Base-by-base conservation (phyloP, 53 echinoderm and acorn worm species). In the Stichopus horrens region DNA sequence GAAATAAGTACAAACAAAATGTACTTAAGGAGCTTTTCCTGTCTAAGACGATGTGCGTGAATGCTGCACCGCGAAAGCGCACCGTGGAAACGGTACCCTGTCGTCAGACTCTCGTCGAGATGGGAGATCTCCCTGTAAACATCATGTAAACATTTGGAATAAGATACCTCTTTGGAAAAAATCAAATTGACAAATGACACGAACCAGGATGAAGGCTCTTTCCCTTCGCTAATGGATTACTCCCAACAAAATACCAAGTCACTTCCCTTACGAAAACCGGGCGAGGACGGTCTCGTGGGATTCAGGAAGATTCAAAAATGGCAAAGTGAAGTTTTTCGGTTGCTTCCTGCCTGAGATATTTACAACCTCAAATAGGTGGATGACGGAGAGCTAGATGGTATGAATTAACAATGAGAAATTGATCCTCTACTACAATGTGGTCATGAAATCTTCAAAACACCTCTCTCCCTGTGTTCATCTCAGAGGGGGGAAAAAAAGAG, bases 141-240 rank as follows among this genome's bases (percentile, higher is more conserved):
- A 63, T 63, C 63, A 63, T 10, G 71, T 71, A 71, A 71, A 71
- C 71, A 71, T 18, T 18, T 20, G 18, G 71, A 16, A 71, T 71
- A 18, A 16, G 71, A 71, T 16, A 71, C 71, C 71, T 71, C 71
- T 18, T 18, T 71, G n/a, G 71, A 71, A 71, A 37, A 20, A 71
- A 71, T 71, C 71, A 18, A 71, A 71, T 71, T 71, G 71, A 71
- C 71, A 71, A 71, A 71, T 71, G 71, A 71, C 71, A 71, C 14
- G 71, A 71, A 71, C 71, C 71, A 71, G 71, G 6, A 16, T 71
- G 71, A 71, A 71, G 71, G 19, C 71, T 71, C 37, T 71, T 71
- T 18, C 71, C 19, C 63, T 18, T 18, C 18, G n/a, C 71, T 71
- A 71, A 71, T 71, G 71, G 71, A 71, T 71, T 71, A 71, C 71